Base-by-base conservation (phyloP, 1,140 invertebrate genomes). In the Neotoxoptera formosana region DNA sequence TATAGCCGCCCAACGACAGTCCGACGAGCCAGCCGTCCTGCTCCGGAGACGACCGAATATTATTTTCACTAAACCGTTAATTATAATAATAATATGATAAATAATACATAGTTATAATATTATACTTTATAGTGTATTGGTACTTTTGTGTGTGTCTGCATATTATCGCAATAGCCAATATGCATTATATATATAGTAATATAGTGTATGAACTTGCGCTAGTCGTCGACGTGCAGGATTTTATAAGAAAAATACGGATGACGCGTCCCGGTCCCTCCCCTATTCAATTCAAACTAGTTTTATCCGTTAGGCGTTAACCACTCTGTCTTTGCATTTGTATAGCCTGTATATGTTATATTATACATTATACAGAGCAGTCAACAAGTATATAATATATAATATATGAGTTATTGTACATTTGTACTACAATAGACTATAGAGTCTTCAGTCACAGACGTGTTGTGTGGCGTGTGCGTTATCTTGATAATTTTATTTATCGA, bases 221-320 rank as follows among this genome's bases (percentile, higher is more conserved):
- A n/a, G 60, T 76, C 6, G n/a, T n/a, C 14, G 51, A 53, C 48
- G 11, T n/a, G 14, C n/a, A n/a, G 7, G 14, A 76, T 76, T 76
- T 76, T 76, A 34, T n/a, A 30, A 76, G 30, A n/a, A 76, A 17
- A 76, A 76, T 67, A 76, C 30, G n/a, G 60, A 76, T 76, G 60
- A 76, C 60, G 60, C 11, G 14, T 67, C 60, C 60, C 60, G 30
- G 14, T 53, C n/a, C n/a, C 56, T 11, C n/a, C 60, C 14, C 14
- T 76, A n/a, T n/a, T n/a, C 60, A n/a, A 34, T 76, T 76, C n/a
- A 76, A 76, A 76, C 60, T 76, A n/a, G 60, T 76, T 76, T 76
- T 76, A n/a, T n/a, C 60, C 1, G 60, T 76, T n/a, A n/a, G n/a
- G n/a, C n/a, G n/a, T n/a, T 76, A 14, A 76, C 17, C 60, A n/a